Evolutionary conservation across 2,888 invertebrate genomes (phyloP), one percentile per base, ranked within the genome.

Genomic region (Ypsolopha scabrella): DNA sequence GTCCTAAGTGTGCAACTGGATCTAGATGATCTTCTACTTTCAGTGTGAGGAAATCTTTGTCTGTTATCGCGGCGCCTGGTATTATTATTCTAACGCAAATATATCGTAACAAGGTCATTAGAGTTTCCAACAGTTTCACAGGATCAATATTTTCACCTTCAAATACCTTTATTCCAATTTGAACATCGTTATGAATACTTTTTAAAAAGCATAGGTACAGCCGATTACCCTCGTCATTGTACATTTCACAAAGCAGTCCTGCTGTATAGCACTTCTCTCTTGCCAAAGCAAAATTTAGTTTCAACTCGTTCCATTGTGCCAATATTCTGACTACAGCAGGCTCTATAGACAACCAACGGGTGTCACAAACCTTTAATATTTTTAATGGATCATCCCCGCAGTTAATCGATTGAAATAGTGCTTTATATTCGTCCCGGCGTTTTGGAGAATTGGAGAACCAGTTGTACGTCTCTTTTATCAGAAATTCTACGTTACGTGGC

Each of bases 391-490:
- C 24, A 41, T 55, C 47, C 14, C 61, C 64, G 45, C 61, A 58
- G 52, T 69, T 68, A 14, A 68, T 64, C 1, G 51, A 41, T 43
- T 57, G 45, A 46, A 57, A 67, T 33, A 64, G 51, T 35, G 59
- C 52, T 55, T 57, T 58, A 54, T 67, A 67, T 11, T 57, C 55
- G 11, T 54, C 13, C 51, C 54, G 54, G 13, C 65, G 24, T 24
- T 24, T 24, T 24, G 24, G 24, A 24, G 24, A 24, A 24, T 24
- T 24, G 24, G 24, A 24, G 54, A 67, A 69, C 65, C 65, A 68
- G 11, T 62, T 62, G 50, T 66, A 64, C 1, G 65, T 67, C 58
- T 69, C 65, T 45, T 60, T 57, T 11, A 67, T 59, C 6, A 68
- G n/a, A 51, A 59, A 55, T 48, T 68, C 65, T 33, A 67, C 57